Percentiles rank a stretch among this genome's conserved stretches.
These are phyloP conservation scores for Upupa epops DNA, from an alignment of 2,113 vertebrate species.

Conservation along the genomic window DNA sequence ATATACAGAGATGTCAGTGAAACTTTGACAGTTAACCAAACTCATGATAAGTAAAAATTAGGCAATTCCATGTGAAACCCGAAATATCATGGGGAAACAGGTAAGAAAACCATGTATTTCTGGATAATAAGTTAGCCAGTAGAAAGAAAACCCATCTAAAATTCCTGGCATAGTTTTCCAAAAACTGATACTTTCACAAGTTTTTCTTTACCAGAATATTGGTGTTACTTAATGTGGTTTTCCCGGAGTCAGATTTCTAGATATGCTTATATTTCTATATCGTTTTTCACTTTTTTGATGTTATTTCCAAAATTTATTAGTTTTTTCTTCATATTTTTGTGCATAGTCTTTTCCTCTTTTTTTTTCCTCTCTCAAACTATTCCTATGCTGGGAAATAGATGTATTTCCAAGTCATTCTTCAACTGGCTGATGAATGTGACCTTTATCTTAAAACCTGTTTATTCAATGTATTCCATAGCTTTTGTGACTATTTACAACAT, in stretches of 20 bases:
- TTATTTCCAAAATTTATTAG: background rate
- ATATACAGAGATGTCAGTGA: background rate
- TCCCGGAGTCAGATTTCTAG: background rate
- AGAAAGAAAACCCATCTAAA: slow-evolving; percentile 18
- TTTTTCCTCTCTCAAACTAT: background rate
- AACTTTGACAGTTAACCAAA: background rate
- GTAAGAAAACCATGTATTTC: slow-evolving; percentile 24
- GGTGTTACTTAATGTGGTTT: background rate
- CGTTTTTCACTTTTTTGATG: background rate
- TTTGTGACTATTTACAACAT: slow-evolving; percentile 45
- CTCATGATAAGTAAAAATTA: background rate
- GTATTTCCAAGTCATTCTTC: background rate
- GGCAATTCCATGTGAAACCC: background rate
- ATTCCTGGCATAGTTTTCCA: background rate
- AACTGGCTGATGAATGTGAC: slow-evolving; percentile 32
- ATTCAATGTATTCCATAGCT: background rate
- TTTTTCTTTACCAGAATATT: background rate
- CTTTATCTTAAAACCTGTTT: slow-evolving; percentile 37
- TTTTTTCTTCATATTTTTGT: background rate
- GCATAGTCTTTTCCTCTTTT: background rate
- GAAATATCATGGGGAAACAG: slow-evolving; percentile 37
- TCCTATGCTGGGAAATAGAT: background rate
- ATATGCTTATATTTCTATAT: background rate
- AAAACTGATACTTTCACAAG: background rate
- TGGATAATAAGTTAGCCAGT: slow-evolving; percentile 10